phyloP scores from a whole-genome alignment of 2,113 vertebrate species.

The Vulpes lagopus region DNA sequence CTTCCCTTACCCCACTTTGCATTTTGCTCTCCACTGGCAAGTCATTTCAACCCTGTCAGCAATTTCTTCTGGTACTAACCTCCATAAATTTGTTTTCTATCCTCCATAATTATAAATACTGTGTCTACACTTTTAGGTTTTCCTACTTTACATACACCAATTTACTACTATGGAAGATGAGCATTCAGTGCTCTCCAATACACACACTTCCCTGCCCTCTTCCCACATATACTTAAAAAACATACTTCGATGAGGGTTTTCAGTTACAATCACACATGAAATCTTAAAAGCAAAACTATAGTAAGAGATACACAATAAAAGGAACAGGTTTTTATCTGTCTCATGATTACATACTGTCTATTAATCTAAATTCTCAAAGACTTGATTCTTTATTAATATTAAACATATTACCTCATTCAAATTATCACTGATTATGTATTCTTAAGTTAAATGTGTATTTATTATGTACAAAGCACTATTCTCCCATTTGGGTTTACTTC shows the following conservation, averaged over 20 bases:
- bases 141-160: not conserved
- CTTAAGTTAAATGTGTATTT: slow-evolving; percentile 7
- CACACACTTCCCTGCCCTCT: not conserved
- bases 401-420: not conserved
- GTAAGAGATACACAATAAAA: not conserved
- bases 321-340: not conserved
- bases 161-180: not conserved
- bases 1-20: not conserved
- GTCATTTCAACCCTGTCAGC: not conserved
- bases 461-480: slow-evolving; percentile 10
- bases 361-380: slow-evolving; percentile 22
- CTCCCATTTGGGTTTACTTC: not conserved
- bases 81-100: not conserved
- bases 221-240: not conserved
- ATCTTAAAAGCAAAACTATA: slow-evolving; percentile 37
- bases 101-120: not conserved
- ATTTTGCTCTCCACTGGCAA: not conserved
- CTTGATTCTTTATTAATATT: not conserved
- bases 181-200: not conserved
- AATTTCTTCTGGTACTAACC: slow-evolving; percentile 8
- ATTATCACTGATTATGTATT: not conserved
- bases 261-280: not conserved
- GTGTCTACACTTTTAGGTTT: not conserved
- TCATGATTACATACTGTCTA: not conserved
- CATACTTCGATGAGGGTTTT: not conserved